Evolutionary conservation across 2,888 invertebrate species (phyloP), one percentile per base, ranked within the genome.

Genomic region (Volucella inflata): DNA sequence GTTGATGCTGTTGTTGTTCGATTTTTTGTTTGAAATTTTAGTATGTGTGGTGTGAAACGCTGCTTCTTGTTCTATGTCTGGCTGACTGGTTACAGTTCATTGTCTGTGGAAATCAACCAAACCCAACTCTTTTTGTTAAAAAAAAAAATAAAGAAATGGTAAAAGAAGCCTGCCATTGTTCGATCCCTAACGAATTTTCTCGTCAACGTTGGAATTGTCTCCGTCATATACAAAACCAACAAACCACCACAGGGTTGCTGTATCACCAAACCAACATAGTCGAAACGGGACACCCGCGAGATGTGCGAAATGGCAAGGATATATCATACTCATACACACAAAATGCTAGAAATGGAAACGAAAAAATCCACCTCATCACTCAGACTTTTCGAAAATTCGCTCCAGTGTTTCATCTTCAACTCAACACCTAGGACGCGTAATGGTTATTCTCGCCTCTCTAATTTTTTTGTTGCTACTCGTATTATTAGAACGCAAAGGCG

Each of bases 141-240:
- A 55, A 57, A 64, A 57, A 44, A 65, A n/a, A n/a, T n/a, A n/a
- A 57, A 55, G 40, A 76, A 59, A 44, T 38, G 8, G 16, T 38
- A 30, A 30, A 30, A 30, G 6, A 30, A 30, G 60, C 51, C 59
- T 16, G 46, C 59, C 68, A 77, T 53, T 77, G 68, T 70, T 77
- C 60, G 62, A 77, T 77, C 51, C 55, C 68, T 30, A 38, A 68
- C 40, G 77, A 77, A 77, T 53, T 70, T 62, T 62, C 50, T 40
- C 68, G 55, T 77, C 53, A 77, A 40, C 42, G 42, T 46, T 44
- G 44, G 17, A 36, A 17, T 44, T 53, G 44, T 72, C 64, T 64
- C 40, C 62, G 44, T 46, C 48, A 36, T 46, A 46, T 38, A 60
- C 62, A 40, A 77, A 68, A 51, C 68, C 53, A 68, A n/a, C 55